Percentiles rank a stretch among this genome's conserved stretches.
Conservation (phyloP, 2,797 vertebrate genomes). For the Falco novaeseelandiae region DNA sequence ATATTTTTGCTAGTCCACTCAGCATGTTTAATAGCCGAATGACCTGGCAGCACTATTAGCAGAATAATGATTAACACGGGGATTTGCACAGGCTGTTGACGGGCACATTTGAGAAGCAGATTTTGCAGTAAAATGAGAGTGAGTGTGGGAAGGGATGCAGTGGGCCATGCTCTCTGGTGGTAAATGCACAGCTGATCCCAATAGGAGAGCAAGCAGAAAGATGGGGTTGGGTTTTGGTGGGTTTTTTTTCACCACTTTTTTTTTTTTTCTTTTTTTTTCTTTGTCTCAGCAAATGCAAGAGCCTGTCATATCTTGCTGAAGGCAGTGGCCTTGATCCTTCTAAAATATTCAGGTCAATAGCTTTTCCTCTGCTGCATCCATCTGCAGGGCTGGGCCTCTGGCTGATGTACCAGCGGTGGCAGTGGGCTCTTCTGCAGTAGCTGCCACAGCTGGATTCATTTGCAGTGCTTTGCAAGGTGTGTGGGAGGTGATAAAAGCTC, state of each 20-base stretch:
- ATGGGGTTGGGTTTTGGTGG: neutral
- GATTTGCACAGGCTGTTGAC: neutral
- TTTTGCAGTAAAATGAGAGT: neutral
- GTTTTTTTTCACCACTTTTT: neutral
- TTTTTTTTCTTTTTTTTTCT: fast-evolving
- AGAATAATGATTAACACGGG: neutral
- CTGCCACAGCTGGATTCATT: neutral
- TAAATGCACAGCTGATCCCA: neutral
- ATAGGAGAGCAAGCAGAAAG: neutral
- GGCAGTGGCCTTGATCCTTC: constrained; percentile 60
- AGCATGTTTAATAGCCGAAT: neutral
- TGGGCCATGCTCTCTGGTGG: neutral
- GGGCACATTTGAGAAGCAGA: neutral
- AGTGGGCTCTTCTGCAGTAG: neutral
- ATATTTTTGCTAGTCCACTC: constrained; percentile 37
- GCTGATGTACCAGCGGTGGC: neutral
- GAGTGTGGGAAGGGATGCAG: neutral
- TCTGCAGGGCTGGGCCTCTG: neutral
- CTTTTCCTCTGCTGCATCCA: constrained; percentile 15
- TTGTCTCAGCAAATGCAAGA: neutral
- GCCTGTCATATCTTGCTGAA: constrained; percentile 41
- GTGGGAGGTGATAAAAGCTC: neutral
- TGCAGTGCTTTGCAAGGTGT: neutral
- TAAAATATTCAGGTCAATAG: constrained; percentile 66
- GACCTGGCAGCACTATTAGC: constrained; percentile 5